phyloP scores from a whole-genome alignment of 2,888 invertebrate species.

The Ecliptopera silaceata region DNA sequence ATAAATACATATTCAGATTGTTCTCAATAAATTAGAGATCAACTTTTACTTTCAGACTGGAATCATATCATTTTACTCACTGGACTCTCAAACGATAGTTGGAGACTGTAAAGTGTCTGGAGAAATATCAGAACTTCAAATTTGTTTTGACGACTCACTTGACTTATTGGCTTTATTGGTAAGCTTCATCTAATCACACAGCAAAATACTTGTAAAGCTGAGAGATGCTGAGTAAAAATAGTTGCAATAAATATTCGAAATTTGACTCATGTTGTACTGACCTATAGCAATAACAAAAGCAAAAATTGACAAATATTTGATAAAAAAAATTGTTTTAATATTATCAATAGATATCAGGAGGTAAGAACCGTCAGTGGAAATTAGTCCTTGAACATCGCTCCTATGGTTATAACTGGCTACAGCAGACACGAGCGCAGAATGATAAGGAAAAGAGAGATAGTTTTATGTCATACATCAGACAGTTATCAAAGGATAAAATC shows the following conservation, averaged over 20 bases:
- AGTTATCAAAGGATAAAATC: conserved; percentile 78
- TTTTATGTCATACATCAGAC: conserved; percentile 78
- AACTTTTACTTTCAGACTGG: conserved; percentile 66
- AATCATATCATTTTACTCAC: conserved; percentile 86
- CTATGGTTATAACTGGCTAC: conserved; percentile 87
- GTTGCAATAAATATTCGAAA: too few species aligned
- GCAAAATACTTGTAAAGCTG: too few species aligned
- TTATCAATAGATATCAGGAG: conserved; percentile 86
- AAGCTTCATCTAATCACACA: too few species aligned
- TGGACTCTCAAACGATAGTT: conserved; percentile 87
- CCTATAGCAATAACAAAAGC: too few species aligned
- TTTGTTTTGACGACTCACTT: conserved; percentile 88
- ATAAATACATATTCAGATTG: too few species aligned
- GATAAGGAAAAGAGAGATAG: conserved; percentile 74
- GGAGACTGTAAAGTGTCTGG: conserved; percentile 86
- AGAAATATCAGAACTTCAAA: conserved; percentile 84
- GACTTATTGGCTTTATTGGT: conserved; percentile 80
- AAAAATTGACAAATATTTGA: too few species aligned
- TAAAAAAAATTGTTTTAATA: not conserved
- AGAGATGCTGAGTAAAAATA: too few species aligned
- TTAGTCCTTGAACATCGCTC: conserved; percentile 90
- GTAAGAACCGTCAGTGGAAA: conserved; percentile 91
- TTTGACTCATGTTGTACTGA: too few species aligned
- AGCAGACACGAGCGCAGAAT: conserved; percentile 64
- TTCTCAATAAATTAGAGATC: too few species aligned